Percentiles rank a stretch among this genome's conserved stretches.
These are phyloP conservation scores for Tetrao urogallus DNA, from an alignment of 2,113 vertebrate species.

Conservation along the genomic window DNA sequence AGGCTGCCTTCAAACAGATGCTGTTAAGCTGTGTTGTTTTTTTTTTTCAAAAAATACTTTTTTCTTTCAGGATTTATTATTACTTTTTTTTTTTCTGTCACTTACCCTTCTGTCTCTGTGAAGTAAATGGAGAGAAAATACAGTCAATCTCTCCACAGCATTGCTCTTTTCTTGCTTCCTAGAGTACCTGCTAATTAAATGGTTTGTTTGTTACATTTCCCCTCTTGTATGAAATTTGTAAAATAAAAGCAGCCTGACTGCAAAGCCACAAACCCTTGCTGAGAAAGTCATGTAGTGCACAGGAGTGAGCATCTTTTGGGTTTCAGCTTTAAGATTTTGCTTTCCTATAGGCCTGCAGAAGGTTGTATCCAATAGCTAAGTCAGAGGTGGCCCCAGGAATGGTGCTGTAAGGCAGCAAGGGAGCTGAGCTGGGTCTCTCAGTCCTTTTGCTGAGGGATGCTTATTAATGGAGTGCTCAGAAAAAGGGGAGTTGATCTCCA, in stretches of 20 bases:
- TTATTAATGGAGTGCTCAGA: background rate
- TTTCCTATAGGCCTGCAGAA: background rate
- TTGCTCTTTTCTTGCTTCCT: slow-evolving; percentile 12
- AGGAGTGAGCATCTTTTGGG: background rate
- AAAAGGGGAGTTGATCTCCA: background rate
- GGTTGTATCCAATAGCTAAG: background rate
- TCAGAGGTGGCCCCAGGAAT: background rate
- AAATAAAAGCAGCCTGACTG: background rate
- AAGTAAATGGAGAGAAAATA: background rate
- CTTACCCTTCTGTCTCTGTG: background rate
- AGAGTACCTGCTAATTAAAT: slow-evolving; percentile 30
- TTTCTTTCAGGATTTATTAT: background rate
- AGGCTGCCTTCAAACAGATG: background rate
- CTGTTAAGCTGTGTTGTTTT: background rate
- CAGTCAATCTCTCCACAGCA: background rate
- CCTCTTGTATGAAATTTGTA: background rate
- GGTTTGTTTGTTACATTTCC: background rate
- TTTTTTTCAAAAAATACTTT: background rate
- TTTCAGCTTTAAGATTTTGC: background rate
- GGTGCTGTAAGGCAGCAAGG: background rate
- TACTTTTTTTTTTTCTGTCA: slow-evolving; percentile 12
- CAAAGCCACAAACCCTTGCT: background rate
- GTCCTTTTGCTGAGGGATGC: background rate
- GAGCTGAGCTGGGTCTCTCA: background rate
- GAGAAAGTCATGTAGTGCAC: background rate